These are phyloP conservation scores for Eumeta japonica DNA, from an alignment of 1,140 invertebrate species.

Conservation along the genomic window DNA sequence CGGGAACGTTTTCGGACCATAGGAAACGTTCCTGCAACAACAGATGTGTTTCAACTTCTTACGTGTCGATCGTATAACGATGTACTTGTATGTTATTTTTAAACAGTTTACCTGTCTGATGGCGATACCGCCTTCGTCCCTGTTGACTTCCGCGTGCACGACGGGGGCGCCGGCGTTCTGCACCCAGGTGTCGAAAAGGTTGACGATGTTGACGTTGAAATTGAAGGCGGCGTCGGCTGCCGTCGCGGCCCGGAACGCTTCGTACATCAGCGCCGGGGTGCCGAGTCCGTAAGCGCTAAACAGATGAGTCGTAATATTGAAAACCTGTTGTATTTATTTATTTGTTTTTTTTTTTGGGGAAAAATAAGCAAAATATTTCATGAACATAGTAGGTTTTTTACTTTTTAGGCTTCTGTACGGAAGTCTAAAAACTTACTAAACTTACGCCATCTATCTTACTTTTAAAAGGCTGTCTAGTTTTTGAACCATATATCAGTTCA, in stretches of 20 bases:
- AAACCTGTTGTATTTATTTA: background rate
- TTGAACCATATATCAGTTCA: too few relatives aligned
- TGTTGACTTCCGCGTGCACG: conserved; percentile 57
- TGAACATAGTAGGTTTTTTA: too few relatives aligned
- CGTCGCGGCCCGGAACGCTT: conserved; percentile 61
- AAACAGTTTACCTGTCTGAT: conserved; percentile 26
- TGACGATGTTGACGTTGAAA: conserved; percentile 40
- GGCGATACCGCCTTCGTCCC: conserved; percentile 31
- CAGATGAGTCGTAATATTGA: conserved; percentile 6
- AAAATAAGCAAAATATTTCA: background rate
- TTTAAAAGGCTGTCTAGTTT: too few relatives aligned
- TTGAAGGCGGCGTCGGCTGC: conserved; percentile 64
- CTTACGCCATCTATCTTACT: too few relatives aligned
- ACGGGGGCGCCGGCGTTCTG: conserved; percentile 74
- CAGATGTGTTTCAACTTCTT: too few relatives aligned
- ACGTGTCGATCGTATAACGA: too few relatives aligned
- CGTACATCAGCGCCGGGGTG: conserved; percentile 63
- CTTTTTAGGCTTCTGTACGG: too few relatives aligned
- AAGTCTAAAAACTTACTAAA: too few relatives aligned
- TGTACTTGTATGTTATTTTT: background rate
- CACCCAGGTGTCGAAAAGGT: conserved; percentile 71
- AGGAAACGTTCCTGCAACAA: conserved; percentile 58
- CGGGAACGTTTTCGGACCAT: conserved; percentile 33
- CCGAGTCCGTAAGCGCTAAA: conserved; percentile 59
- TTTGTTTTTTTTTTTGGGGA: background rate